phyloP scores from a whole-genome alignment of 2,888 invertebrate genomes.

The Limnephilus lunatus region DNA sequence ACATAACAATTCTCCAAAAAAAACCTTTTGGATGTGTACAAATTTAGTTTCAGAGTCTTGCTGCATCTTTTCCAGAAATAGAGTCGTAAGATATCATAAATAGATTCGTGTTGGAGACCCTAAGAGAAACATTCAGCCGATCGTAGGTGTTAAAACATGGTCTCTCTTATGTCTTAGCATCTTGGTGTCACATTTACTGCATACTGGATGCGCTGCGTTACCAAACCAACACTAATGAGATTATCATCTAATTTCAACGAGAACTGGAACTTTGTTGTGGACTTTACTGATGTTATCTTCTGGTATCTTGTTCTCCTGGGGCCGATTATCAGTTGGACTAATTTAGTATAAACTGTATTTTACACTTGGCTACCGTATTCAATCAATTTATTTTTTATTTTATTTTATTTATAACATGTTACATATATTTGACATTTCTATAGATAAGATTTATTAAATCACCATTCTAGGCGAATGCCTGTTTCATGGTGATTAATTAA shows the following conservation, averaged over 20 bases:
- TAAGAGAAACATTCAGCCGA: not conserved
- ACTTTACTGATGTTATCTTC: not conserved
- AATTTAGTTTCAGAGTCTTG: not conserved
- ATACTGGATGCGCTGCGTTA: not conserved
- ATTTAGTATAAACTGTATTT: not conserved
- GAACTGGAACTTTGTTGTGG: not conserved
- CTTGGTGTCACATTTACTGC: not conserved
- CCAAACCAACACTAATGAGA: not conserved
- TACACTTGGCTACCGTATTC: not conserved
- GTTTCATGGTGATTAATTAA: too few relatives aligned
- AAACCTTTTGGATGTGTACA: not conserved
- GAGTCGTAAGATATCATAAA: not conserved
- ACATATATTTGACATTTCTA: too few relatives aligned
- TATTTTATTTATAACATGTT: too few relatives aligned
- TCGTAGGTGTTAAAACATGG: not conserved
- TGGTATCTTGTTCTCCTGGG: not conserved
- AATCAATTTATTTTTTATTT: not conserved
- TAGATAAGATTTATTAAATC: too few relatives aligned
- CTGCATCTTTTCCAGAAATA: not conserved
- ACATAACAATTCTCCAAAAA: not conserved
- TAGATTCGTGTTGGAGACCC: not conserved
- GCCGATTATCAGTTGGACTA: not conserved
- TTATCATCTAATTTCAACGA: not conserved
- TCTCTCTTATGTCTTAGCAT: not conserved
- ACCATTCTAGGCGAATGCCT: too few relatives aligned